Conservation (phyloP, 1,140 invertebrate genomes). For the Wasmannia auropunctata region DNA sequence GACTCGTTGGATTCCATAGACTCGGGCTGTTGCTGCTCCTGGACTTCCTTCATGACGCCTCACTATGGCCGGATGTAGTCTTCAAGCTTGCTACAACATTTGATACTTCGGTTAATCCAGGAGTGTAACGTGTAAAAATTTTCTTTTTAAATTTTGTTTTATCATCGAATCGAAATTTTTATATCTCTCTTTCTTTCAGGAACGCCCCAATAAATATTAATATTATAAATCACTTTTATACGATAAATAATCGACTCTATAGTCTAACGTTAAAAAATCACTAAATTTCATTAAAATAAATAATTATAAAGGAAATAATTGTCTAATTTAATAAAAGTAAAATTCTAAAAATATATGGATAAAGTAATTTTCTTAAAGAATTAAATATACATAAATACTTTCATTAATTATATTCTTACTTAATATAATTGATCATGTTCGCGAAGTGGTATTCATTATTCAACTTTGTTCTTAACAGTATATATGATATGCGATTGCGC, state of each 20-base stretch:
- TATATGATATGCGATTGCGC: not conserved
- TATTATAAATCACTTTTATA: not conserved
- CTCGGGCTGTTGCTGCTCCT: conserved; percentile 78
- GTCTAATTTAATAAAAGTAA: not conserved
- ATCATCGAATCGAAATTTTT: not conserved
- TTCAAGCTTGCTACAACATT: conserved; percentile 17
- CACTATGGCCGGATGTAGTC: conserved; percentile 1
- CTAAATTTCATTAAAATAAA: not conserved
- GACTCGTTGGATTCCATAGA: conserved; percentile 82
- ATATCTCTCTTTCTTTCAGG: not conserved
- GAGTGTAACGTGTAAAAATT: not conserved
- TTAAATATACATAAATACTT: not conserved
- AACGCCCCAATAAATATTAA: not conserved
- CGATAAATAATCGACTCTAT: not conserved
- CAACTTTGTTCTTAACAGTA: not conserved
- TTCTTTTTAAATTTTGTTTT: not conserved
- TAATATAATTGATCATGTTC: not conserved
- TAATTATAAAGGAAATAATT: not conserved
- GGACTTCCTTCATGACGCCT: conserved; percentile 77
- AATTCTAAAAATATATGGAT: not conserved
- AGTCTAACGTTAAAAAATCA: not conserved
- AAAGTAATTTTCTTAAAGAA: not conserved
- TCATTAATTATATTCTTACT: not conserved
- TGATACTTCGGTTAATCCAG: not conserved
- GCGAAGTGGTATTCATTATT: not conserved